Percentiles rank a stretch among this genome's conserved stretches.
Conservation (phyloP, 1,140 invertebrate genomes). For the Ostrea denselamellosa region DNA sequence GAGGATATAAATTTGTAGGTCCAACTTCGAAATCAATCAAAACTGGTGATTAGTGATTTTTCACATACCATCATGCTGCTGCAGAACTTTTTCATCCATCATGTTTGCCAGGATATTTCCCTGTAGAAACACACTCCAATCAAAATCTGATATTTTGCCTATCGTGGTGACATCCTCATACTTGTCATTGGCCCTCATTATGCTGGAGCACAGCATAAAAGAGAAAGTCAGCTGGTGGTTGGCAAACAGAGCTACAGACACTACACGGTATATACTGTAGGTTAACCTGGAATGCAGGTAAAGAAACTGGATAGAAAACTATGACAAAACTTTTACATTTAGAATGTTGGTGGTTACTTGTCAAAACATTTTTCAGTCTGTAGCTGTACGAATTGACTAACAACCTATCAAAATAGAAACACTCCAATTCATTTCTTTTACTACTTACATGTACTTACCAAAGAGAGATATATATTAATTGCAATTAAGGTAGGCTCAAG, state of each 20-base stretch:
- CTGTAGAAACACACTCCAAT: conserved; percentile 77
- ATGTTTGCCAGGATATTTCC: conserved; percentile 75
- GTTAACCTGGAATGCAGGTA: conserved; percentile 64
- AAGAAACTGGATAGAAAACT: not conserved
- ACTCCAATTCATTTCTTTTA: too few species aligned
- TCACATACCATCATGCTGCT: conserved; percentile 68
- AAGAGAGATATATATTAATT: too few species aligned
- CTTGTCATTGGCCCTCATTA: conserved; percentile 71
- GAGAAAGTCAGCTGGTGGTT: conserved; percentile 77
- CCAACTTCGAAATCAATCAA: too few species aligned
- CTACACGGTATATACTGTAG: conserved; percentile 74
- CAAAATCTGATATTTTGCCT: conserved; percentile 68
- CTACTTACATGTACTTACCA: too few species aligned
- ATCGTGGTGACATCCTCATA: conserved; percentile 62
- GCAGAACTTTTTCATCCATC: conserved; percentile 69
- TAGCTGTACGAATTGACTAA: too few species aligned
- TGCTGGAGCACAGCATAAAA: conserved; percentile 75
- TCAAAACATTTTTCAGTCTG: too few species aligned
- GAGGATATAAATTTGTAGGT: too few species aligned
- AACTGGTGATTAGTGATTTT: not conserved
- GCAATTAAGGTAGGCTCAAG: too few species aligned
- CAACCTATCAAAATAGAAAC: too few species aligned
- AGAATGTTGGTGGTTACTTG: too few species aligned
- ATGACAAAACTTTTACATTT: too few species aligned
- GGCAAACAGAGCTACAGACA: conserved; percentile 76